Base-by-base conservation (phyloP, 1,140 invertebrate genomes). In the Leucophenga varia region DNA sequence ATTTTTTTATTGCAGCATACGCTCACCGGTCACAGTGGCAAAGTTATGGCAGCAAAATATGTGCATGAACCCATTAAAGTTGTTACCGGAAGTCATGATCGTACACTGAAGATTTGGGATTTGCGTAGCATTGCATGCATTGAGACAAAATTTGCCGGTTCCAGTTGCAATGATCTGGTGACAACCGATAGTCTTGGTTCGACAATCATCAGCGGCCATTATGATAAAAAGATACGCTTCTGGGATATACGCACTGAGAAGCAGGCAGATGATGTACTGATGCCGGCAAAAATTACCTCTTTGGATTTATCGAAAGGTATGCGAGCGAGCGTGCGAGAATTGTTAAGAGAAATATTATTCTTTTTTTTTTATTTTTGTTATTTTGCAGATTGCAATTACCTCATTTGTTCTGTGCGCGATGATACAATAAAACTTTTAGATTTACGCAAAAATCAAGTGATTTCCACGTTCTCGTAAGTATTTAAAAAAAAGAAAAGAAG, bases 81-180 rank as follows among this genome's bases (percentile, higher is more conserved):
- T 39, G 93, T 95, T 52, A 93, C 90, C 13, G 93, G 93, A 42
- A 93, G 92, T 77, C 88, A 97, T 78, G 96, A 98, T 79, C 83
- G 95, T 55, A 97, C 95, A 21, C 77, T 99, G 18, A 98, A 98
- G 83, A 87, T 98, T 58, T 98, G 95, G 95, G 95, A 98, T 78
- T 82, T 98, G 17, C 82, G 89, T 55, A 93, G 88, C 78, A 85
- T 87, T 80, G 89, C 91, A 53, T 97, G 95, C 79, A 86, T 91
- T 53, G 90, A 93, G 76, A 98, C 96, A 2, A 95, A 97, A 78
- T 98, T 98, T 75, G 93, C 94, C 46, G 94, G 93, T 14, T 97
- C 94, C 7, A 93, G 89, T 68, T 97, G 95, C 76, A 95, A 97
- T 76, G 96, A 98, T 79, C 78, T 98, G 16, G 93, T 96, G 21